Evolutionary conservation across 1,140 invertebrate genomes (phyloP).

Genomic region (Brachionus paranguensis): DNA sequence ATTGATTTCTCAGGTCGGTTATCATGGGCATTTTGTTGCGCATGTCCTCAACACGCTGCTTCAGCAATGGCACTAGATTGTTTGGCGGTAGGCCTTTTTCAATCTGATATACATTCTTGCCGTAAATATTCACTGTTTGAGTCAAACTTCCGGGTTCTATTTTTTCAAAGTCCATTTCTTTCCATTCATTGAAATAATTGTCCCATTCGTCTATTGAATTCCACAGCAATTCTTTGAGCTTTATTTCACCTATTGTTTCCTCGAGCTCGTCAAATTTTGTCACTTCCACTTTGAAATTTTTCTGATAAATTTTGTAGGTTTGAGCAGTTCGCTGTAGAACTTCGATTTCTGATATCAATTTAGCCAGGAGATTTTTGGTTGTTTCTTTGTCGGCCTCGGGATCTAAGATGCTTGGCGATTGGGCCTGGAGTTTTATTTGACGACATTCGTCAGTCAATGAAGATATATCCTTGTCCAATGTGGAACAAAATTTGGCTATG

Average conservation of each 20-base stretch:
- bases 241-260: constrained; percentile 68
- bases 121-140: constrained; percentile 62
- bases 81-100: constrained; percentile 64
- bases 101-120: constrained; percentile 68
- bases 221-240: constrained; percentile 70
- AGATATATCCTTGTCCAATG: constrained; percentile 55
- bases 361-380: constrained; percentile 62
- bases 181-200: constrained; percentile 61
- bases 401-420: constrained; percentile 67
- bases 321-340: constrained; percentile 63
- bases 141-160: constrained; percentile 68
- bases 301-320: constrained; percentile 60
- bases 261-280: constrained; percentile 72
- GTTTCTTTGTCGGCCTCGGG: constrained; percentile 63
- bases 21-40: constrained; percentile 55
- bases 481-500: constrained; percentile 53
- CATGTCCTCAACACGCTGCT: constrained; percentile 54
- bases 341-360: constrained; percentile 61
- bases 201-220: constrained; percentile 69
- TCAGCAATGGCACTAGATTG: constrained; percentile 51
- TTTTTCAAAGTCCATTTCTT: constrained; percentile 62
- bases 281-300: constrained; percentile 64
- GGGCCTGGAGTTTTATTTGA: constrained; percentile 53
- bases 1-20: constrained; percentile 53
- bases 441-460: constrained; percentile 55